Base-by-base conservation (phyloP, 2,888 invertebrate species). In the Ceratothoa steindachneri region DNA sequence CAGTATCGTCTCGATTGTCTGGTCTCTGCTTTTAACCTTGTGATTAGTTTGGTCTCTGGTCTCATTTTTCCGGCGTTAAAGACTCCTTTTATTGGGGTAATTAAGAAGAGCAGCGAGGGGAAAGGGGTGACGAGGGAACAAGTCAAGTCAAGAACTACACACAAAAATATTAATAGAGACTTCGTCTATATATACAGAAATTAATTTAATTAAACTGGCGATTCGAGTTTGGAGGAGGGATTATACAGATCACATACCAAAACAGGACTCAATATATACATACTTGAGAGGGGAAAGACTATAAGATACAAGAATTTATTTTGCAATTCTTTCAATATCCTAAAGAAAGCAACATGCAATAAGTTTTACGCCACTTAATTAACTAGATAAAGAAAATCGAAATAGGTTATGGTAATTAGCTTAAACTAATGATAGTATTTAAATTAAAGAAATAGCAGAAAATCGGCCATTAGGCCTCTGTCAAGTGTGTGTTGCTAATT, bases 31-130 rank as follows among this genome's bases (percentile, higher is more conserved):
- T 60, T 24, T 60, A 60, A 60, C 60, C 60, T 60, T 60, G 60
- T 60, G 60, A 60, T 60, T 60, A 60, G 60, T 60, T 60, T 60
- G 60, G 60, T 60, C 24, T 60, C 60, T n/a, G 27, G 60, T 60
- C 60, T 24, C 60, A 60, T 60, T 60, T 60, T 60, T 60, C 60
- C 22, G 27, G 60, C n/a, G 60, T 60, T 60, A 60, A 60, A 60
- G 60, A 60, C 60, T 60, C 60, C 22, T 60, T 60, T 60, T 60
- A 60, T 60, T 60, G 60, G 22, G 3, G 60, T 60, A 60, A 60
- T 60, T 60, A 60, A 60, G 60, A 24, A 9, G 52, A 19, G 52
- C 52, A 51, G 19, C 52, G 52, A 51, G 52, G 52, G 15, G 15
- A 51, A 51, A 51, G 19, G 52, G n/a, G n/a, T n/a, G n/a, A n/a